Percentiles rank a stretch among this genome's conserved stretches.
Conservation (phyloP, 2,888 invertebrate genomes). For the Pyrrhia umbra region DNA sequence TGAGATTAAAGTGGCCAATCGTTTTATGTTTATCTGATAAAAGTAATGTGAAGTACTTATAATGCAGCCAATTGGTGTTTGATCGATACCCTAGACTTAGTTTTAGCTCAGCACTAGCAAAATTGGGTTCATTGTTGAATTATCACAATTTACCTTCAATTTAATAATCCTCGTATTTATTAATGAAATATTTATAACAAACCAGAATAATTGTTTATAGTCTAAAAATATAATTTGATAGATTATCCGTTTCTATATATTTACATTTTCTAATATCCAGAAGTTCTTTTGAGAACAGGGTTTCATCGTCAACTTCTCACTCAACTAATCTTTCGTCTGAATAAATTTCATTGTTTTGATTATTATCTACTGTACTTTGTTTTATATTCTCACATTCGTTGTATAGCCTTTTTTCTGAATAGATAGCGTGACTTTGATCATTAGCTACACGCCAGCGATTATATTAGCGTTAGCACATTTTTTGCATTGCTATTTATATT, state of each 20-base stretch:
- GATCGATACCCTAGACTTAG: slow-evolving; percentile 71
- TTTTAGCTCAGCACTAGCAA: slow-evolving; percentile 52
- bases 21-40: slow-evolving; percentile 83
- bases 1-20: slow-evolving; percentile 78
- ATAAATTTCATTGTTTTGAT: slow-evolving; percentile 1
- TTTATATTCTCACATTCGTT: slow-evolving; percentile 31
- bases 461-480: slow-evolving; percentile 49
- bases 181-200: no score
- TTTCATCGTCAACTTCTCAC: slow-evolving; percentile 15
- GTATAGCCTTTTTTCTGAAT: slow-evolving; percentile 23
- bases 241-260: no score
- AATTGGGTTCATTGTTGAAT: slow-evolving; percentile 14
- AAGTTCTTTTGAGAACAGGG: not conserved
- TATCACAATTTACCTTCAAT: not conserved
- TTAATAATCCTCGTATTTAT: not conserved
- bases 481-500: slow-evolving; percentile 43
- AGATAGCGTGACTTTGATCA: slow-evolving; percentile 54
- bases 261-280: no score
- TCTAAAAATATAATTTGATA: no score
- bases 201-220: no score
- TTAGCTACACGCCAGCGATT: slow-evolving; percentile 37
- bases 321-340: slow-evolving; percentile 10
- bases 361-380: slow-evolving; percentile 6
- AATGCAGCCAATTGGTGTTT: slow-evolving; percentile 68
- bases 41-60: slow-evolving; percentile 63